These are phyloP conservation scores for Pitangus sulphuratus DNA, from an alignment of 2,797 vertebrate species.

Conservation along the genomic window DNA sequence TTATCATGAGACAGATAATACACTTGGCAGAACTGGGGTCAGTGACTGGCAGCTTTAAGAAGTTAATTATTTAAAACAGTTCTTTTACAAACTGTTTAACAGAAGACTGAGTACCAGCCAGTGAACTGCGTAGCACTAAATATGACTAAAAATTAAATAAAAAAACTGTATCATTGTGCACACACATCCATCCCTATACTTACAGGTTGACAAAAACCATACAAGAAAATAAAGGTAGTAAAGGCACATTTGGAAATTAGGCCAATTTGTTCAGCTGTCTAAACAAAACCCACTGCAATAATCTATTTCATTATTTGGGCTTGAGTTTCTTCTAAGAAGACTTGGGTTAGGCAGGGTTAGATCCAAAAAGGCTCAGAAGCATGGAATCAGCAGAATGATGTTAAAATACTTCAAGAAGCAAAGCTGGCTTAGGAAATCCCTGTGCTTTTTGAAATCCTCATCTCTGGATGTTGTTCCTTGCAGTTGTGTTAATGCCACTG, in stretches of 20 bases:
- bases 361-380: background rate
- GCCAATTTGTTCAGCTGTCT: background rate
- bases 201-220: background rate
- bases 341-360: background rate
- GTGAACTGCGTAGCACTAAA: background rate
- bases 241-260: background rate
- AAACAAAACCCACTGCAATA: background rate
- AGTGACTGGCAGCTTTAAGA: background rate
- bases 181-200: background rate
- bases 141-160: background rate
- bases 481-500: background rate
- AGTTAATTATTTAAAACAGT: background rate
- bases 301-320: background rate
- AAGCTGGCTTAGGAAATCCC: background rate
- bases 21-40: background rate
- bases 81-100: background rate
- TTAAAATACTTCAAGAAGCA: background rate
- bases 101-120: background rate
- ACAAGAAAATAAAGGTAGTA: background rate
- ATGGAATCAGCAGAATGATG: background rate
- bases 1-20: background rate
- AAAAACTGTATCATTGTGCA: background rate
- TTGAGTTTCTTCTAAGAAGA: background rate
- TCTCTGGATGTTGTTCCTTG: background rate
- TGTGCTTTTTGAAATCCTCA: background rate